Evolutionary conservation across 2,888 invertebrate genomes (phyloP).

Genomic region (Macrosoma leucophasiata): DNA sequence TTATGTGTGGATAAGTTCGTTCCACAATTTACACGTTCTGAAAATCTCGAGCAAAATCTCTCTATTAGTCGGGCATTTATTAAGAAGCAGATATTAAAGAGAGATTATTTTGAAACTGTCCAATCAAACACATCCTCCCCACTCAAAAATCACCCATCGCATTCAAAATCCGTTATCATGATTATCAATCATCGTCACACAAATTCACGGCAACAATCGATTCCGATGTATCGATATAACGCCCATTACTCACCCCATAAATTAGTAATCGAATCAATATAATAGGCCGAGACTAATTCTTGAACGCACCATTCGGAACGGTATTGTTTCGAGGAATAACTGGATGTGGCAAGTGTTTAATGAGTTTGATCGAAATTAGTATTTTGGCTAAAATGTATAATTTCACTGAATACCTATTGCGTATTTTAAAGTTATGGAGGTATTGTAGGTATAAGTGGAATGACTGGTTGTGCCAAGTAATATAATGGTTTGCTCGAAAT

Average conservation of each 20-base stretch:
- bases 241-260: constrained; percentile 68
- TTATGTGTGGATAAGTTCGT: too few species aligned
- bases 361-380: constrained; percentile 1
- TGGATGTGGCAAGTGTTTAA: constrained; percentile 32
- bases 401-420: too few species aligned
- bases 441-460: too few species aligned
- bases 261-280: constrained; percentile 68
- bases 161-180: constrained; percentile 41
- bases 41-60: too few species aligned
- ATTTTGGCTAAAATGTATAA: constrained; percentile 21
- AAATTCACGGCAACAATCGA: constrained; percentile 50
- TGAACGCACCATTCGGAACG: constrained; percentile 57
- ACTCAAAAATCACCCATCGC: constrained; percentile 6
- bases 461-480: too few species aligned
- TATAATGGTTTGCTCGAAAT: too few species aligned
- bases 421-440: too few species aligned
- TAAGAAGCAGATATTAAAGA: too few species aligned
- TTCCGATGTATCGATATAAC: constrained; percentile 50
- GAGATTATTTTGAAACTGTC: too few species aligned
- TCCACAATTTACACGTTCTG: too few species aligned
- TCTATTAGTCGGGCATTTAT: too few species aligned
- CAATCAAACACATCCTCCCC: too few species aligned
- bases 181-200: constrained; percentile 42
- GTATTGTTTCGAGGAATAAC: constrained; percentile 36
- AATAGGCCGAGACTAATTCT: constrained; percentile 66